phyloP scores from a whole-genome alignment of 30 jellyfish, hydroid and myxozoan species.

The Phacellophora camtschatica region DNA sequence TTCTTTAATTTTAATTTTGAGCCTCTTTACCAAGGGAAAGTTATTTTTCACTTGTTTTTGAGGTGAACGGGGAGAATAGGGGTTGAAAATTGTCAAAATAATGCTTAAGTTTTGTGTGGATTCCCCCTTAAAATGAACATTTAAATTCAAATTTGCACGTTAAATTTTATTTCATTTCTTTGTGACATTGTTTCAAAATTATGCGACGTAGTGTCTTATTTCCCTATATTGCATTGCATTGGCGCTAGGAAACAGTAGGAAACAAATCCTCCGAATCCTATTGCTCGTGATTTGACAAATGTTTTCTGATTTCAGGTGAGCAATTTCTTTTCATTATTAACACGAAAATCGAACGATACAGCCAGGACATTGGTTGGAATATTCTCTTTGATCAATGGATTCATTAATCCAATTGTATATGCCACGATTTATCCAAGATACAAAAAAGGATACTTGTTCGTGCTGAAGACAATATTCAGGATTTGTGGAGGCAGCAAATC shows the following conservation, averaged over 20 bases:
- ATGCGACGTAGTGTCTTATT: neutral
- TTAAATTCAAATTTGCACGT: no score
- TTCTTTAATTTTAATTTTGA: no score
- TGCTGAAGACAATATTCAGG: conserved; percentile 28
- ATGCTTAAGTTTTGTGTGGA: no score
- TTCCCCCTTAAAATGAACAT: no score
- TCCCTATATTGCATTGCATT: no score
- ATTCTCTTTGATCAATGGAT: conserved; percentile 53
- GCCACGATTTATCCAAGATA: conserved; percentile 72
- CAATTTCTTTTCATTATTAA: conserved; percentile 25
- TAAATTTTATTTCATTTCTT: neutral
- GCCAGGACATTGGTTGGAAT: conserved; percentile 55
- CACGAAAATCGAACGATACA: conserved; percentile 17
- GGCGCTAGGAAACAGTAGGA: no score
- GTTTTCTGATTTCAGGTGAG: conserved; percentile 31
- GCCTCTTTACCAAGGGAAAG: no score
- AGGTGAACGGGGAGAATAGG: no score
- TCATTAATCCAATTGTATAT: conserved; percentile 64
- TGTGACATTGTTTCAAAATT: neutral
- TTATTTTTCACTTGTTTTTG: no score
- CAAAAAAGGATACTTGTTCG: conserved; percentile 61
- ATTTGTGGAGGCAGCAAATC: conserved; percentile 71
- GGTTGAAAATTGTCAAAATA: no score
- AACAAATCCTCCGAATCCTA: no score
- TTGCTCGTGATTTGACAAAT: no score